A percentile compares a stretch with the other conserved stretches of the same genome.
phyloP scores from a whole-genome alignment of 2,888 invertebrate species.

The Alcis repandata region DNA sequence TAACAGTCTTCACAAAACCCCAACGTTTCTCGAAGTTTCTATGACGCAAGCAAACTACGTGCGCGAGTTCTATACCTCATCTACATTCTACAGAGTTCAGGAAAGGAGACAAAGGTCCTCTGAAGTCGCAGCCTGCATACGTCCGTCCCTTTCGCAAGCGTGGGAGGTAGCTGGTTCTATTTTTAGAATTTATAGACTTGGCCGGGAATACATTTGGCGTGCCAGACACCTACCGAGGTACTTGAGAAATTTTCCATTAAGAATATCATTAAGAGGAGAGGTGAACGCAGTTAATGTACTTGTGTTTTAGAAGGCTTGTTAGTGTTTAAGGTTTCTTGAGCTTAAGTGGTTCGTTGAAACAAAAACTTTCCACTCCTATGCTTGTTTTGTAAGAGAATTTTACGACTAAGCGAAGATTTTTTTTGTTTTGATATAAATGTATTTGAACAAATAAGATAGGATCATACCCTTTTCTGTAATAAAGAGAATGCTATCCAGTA shows the following conservation, averaged over 20 bases:
- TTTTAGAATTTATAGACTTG: constrained; percentile 56
- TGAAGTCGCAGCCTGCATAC: constrained; percentile 31
- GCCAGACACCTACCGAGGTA: constrained; percentile 19
- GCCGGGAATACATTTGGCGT: constrained; percentile 44
- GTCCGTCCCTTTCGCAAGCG: constrained; percentile 49
- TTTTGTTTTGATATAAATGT: too few species aligned
- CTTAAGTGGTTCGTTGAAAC: not conserved
- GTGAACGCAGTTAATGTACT: not conserved
- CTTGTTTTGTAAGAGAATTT: too few species aligned
- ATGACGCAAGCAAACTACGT: constrained; percentile 26
- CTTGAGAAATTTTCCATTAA: constrained; percentile 23
- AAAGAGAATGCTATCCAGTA: constrained; percentile 1
- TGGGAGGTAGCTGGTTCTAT: constrained; percentile 65
- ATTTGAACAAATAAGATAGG: not conserved
- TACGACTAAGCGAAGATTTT: too few species aligned
- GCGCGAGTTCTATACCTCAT: constrained; percentile 7
- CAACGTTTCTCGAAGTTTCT: constrained; percentile 27
- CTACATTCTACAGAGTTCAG: constrained; percentile 23
- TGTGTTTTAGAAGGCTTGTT: not conserved
- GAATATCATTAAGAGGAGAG: not conserved
- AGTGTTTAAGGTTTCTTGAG: not conserved
- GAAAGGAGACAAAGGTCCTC: constrained; percentile 23
- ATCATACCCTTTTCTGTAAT: constrained; percentile 5
- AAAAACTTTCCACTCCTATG: too few species aligned
- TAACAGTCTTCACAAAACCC: not conserved